Conservation (phyloP, 2,888 invertebrate genomes). For the Leptinotarsa haldemani region DNA sequence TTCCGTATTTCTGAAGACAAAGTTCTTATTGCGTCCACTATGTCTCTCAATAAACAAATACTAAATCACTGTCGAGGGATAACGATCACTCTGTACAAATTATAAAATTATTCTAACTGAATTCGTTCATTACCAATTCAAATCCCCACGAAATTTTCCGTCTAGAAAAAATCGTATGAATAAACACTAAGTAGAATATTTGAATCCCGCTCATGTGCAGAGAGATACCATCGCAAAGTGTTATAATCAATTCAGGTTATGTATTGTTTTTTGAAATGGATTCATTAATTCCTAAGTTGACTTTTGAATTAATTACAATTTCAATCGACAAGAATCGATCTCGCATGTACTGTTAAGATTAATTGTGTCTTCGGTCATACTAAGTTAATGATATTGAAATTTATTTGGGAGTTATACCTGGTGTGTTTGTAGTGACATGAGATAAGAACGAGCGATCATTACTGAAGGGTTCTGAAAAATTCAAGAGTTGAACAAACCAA, state of each 20-base stretch:
- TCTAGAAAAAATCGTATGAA: slow-evolving; percentile 38
- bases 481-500: no score
- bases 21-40: background rate
- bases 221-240: slow-evolving; percentile 39
- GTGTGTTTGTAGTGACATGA: background rate
- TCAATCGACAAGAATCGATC: slow-evolving; percentile 34
- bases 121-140: slow-evolving; percentile 39
- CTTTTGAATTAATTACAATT: slow-evolving; percentile 44
- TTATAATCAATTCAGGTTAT: slow-evolving; percentile 31
- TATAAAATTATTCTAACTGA: slow-evolving; percentile 26
- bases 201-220: slow-evolving; percentile 33
- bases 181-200: slow-evolving; percentile 38
- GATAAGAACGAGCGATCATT: no score
- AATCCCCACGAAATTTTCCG: slow-evolving; percentile 33
- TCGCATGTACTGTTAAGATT: slow-evolving; percentile 35
- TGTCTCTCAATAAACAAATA: slow-evolving; percentile 9
- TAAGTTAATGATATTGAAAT: slow-evolving; percentile 26
- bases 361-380: slow-evolving; percentile 29
- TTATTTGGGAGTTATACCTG: background rate
- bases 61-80: slow-evolving; percentile 9
- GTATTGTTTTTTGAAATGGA: slow-evolving; percentile 41
- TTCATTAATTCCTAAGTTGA: slow-evolving; percentile 37
- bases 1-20: background rate
- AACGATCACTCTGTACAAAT: slow-evolving; percentile 27
- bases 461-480: no score